phyloP scores from a whole-genome alignment of 2,797 vertebrate genomes.

The Argya squamiceps region DNA sequence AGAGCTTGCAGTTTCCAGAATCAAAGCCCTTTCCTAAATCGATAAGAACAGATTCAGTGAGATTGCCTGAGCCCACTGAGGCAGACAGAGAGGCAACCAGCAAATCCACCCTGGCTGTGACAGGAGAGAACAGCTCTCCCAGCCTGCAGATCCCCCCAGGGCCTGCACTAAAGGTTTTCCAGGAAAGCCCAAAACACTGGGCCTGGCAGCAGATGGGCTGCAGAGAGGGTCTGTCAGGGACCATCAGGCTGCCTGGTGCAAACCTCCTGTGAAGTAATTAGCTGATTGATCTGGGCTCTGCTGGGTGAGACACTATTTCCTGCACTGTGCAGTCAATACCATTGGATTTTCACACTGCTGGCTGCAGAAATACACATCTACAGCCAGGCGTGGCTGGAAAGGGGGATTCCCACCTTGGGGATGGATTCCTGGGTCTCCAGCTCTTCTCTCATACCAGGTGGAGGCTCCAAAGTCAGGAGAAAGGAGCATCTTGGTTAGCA shows the following conservation, averaged over 20 bases:
- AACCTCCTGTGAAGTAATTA: not conserved
- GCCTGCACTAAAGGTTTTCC: not conserved
- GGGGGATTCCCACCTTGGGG: not conserved
- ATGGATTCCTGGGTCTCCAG: not conserved
- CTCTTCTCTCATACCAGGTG: not conserved
- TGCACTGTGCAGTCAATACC: not conserved
- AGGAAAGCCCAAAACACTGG: not conserved
- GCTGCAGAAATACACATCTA: not conserved
- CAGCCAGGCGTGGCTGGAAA: not conserved
- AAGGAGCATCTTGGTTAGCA: not conserved
- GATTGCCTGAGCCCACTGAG: slow-evolving; percentile 42
- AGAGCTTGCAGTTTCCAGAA: slow-evolving; percentile 74
- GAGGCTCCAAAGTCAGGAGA: not conserved
- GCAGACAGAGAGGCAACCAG: not conserved
- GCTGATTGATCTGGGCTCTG: not conserved
- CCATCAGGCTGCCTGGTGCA: not conserved
- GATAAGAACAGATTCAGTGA: slow-evolving; percentile 71
- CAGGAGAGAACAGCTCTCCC: not conserved
- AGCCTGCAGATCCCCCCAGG: not conserved
- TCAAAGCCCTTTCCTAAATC: slow-evolving; percentile 80
- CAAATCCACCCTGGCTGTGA: not conserved
- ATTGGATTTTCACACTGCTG: not conserved
- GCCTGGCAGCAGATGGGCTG: not conserved
- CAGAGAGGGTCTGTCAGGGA: not conserved
- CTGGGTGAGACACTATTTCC: not conserved